phyloP scores from a whole-genome alignment of 2,888 invertebrate species.

The Drosophila neutralis region DNA sequence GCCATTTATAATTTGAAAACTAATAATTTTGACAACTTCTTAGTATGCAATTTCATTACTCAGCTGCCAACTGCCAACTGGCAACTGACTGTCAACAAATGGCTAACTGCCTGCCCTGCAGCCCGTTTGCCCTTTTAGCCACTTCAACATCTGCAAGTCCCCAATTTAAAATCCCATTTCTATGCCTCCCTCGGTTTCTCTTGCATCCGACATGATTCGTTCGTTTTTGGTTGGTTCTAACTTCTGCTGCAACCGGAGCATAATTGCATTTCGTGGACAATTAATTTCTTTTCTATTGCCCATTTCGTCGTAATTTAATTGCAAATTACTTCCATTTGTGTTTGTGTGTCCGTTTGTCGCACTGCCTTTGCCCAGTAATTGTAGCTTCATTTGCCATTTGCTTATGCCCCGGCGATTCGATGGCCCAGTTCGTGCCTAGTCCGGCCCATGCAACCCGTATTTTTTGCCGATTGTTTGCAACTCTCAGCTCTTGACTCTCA shows the following conservation, averaged over 20 bases:
- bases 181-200: neutral
- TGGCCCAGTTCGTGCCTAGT: slow-evolving; percentile 47
- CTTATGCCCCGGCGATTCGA: slow-evolving; percentile 48
- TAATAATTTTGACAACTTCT: slow-evolving; percentile 72
- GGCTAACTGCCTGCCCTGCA: slow-evolving; percentile 4
- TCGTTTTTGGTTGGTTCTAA: slow-evolving; percentile 42
- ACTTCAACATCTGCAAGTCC: slow-evolving; percentile 30
- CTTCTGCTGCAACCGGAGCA: slow-evolving; percentile 72
- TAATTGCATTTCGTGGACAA: slow-evolving; percentile 85
- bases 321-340: slow-evolving; percentile 84
- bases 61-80: slow-evolving; percentile 7
- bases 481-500: slow-evolving; percentile 2
- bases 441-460: slow-evolving; percentile 21
- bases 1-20: slow-evolving; percentile 42
- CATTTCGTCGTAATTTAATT: slow-evolving; percentile 85
- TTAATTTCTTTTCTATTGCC: slow-evolving; percentile 85
- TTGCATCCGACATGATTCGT: slow-evolving; percentile 33
- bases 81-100: slow-evolving; percentile 36
- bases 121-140: slow-evolving; percentile 17
- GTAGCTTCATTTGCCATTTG: slow-evolving; percentile 78
- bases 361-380: slow-evolving; percentile 54
- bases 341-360: slow-evolving; percentile 55
- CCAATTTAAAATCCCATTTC: slow-evolving; percentile 4
- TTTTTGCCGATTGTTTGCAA: slow-evolving; percentile 5
- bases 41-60: slow-evolving; percentile 67